A percentile compares a stretch with the other conserved stretches of the same genome.
Evolutionary conservation across 2,113 vertebrate species (phyloP).

Genomic region (Sisor rabdophorus): DNA sequence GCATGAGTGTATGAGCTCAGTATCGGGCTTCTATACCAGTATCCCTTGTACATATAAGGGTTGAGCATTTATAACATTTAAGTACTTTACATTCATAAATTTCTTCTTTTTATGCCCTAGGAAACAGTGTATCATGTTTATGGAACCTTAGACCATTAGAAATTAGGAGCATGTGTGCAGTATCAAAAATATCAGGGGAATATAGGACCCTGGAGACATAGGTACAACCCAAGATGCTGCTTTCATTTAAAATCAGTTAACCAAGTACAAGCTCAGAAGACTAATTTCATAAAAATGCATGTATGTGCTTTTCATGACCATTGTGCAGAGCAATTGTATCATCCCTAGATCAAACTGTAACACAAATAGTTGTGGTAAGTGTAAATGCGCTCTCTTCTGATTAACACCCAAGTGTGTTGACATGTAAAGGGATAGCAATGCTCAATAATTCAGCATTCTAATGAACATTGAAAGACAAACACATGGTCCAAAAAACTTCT

Average conservation of each 20-base stretch:
- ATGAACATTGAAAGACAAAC: slow-evolving; percentile 86
- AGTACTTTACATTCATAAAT: too few relatives aligned
- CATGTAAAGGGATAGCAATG: slow-evolving; percentile 79
- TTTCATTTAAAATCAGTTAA: neutral
- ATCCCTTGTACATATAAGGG: too few relatives aligned
- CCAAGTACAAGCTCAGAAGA: neutral
- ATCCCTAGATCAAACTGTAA: neutral
- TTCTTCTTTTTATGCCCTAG: too few relatives aligned
- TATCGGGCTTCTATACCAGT: too few relatives aligned
- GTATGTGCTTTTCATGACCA: neutral
- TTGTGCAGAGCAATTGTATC: neutral
- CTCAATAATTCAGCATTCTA: slow-evolving; percentile 86
- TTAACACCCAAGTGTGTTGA: slow-evolving; percentile 64
- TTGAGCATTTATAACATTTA: too few relatives aligned
- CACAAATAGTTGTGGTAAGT: slow-evolving; percentile 68
- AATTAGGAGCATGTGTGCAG: too few relatives aligned
- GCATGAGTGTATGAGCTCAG: too few relatives aligned
- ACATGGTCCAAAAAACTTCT: slow-evolving; percentile 80
- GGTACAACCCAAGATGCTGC: neutral
- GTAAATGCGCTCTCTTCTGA: slow-evolving; percentile 69
- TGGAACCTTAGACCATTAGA: too few relatives aligned
- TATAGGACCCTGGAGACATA: too few relatives aligned
- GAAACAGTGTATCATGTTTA: too few relatives aligned
- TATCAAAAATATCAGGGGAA: too few relatives aligned
- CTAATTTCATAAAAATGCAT: neutral